phyloP scores from a whole-genome alignment of 2,797 vertebrate genomes.

The Phataginus tetradactyla region DNA sequence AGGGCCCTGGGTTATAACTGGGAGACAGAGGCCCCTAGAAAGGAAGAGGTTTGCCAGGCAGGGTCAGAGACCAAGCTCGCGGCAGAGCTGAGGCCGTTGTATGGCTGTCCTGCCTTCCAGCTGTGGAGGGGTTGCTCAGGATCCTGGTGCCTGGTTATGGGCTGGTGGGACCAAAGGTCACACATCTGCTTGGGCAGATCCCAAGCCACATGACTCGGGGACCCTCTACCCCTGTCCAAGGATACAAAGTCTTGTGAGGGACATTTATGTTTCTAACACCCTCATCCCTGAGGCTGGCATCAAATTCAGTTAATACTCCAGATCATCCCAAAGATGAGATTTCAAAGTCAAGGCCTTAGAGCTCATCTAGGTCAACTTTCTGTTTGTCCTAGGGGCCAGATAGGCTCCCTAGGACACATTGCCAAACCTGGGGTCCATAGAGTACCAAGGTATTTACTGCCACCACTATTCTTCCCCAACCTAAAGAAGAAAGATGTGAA shows the following conservation, averaged over 20 bases:
- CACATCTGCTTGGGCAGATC: not conserved
- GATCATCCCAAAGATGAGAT: not conserved
- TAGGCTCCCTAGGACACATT: not conserved
- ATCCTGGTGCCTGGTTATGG: not conserved
- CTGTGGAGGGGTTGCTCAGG: not conserved
- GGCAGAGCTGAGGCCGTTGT: not conserved
- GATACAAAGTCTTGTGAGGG: not conserved
- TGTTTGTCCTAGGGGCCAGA: not conserved
- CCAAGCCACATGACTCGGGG: not conserved
- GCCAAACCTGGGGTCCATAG: not conserved
- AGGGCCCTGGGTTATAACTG: rapidly evolving
- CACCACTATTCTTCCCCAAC: not conserved
- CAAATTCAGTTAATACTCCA: not conserved
- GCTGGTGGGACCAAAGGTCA: not conserved
- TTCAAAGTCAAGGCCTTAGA: not conserved
- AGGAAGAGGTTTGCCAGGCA: not conserved
- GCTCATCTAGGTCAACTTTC: not conserved
- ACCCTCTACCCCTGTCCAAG: not conserved
- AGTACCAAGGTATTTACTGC: not conserved
- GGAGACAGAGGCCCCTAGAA: not conserved
- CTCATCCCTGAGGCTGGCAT: not conserved
- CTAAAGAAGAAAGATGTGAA: not conserved
- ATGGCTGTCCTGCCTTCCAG: not conserved
- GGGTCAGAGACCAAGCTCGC: not conserved
- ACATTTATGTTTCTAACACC: not conserved